A percentile compares a stretch with the other conserved stretches of the same genome.
Evolutionary conservation across 2,113 vertebrate genomes (phyloP).

Genomic region (Colossoma macropomum): DNA sequence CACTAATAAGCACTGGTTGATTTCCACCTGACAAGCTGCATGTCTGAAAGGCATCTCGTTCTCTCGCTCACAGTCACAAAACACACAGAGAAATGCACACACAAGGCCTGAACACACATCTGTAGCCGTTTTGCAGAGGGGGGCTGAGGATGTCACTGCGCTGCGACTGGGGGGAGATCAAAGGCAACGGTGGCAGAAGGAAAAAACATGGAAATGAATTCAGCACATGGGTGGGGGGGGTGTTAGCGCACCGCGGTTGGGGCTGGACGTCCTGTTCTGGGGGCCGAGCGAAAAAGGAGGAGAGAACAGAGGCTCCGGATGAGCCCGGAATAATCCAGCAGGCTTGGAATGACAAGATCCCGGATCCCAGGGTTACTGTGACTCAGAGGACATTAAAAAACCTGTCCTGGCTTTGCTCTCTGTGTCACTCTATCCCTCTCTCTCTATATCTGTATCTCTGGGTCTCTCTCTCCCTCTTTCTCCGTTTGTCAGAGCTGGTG

Average conservation of each 20-base stretch:
- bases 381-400: constrained; percentile 69
- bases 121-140: neutral
- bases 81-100: neutral
- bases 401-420: constrained; percentile 40
- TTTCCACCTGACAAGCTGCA: constrained; percentile 28
- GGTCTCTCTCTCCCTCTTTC: constrained; percentile 46
- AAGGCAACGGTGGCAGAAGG: constrained; percentile 63
- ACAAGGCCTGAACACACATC: constrained; percentile 1
- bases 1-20: constrained; percentile 57
- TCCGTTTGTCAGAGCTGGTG: constrained; percentile 78
- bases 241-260: neutral
- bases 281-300: constrained; percentile 48
- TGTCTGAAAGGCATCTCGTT: neutral
- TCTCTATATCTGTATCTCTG: neutral
- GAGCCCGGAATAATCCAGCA: constrained; percentile 5
- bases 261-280: neutral
- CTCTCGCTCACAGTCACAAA: neutral
- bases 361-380: constrained; percentile 63
- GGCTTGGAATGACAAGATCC: neutral
- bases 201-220: constrained; percentile 69
- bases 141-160: neutral
- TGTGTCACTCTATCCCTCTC: constrained; percentile 33
- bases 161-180: constrained; percentile 61
- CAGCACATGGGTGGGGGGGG: constrained; percentile 60
- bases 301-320: constrained; percentile 5